A percentile compares a stretch with the other conserved stretches of the same genome.
Evolutionary conservation across 2,888 invertebrate species (phyloP).

Genomic region (Cybosia mesomella): DNA sequence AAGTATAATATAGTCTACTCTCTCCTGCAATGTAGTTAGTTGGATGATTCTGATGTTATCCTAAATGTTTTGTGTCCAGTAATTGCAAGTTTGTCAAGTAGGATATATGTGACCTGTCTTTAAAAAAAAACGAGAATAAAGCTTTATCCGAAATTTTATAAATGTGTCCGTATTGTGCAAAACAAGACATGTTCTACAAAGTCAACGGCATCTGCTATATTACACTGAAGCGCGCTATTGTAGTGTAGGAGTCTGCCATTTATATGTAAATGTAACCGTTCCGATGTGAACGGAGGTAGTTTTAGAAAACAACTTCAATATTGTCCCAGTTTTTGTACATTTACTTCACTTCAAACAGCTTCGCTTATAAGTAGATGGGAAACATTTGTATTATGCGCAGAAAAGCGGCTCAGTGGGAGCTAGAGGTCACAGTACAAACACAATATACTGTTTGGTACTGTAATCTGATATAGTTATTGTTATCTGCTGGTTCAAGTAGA

Average conservation of each 20-base stretch:
- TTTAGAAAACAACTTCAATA: constrained; percentile 15
- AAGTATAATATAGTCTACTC: no score
- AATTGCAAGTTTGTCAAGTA: no score
- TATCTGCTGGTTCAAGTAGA: no score
- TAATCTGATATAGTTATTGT: no score
- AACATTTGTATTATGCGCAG: not conserved
- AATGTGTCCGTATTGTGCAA: not conserved
- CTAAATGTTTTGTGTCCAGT: no score
- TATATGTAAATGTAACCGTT: constrained; percentile 20
- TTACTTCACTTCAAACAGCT: not conserved
- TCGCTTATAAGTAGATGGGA: not conserved
- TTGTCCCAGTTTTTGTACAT: constrained; percentile 13
- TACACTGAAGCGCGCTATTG: not conserved
- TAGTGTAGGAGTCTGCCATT: constrained; percentile 3
- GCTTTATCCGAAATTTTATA: not conserved
- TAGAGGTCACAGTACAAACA: not conserved
- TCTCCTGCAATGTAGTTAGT: no score
- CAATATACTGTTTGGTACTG: no score
- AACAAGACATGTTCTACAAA: constrained; percentile 5
- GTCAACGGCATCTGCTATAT: constrained; percentile 1
- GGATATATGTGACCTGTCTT: not conserved
- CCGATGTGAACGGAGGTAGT: constrained; percentile 9
- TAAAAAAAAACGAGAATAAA: not conserved
- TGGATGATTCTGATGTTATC: no score
- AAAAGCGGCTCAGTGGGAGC: not conserved